Percentiles rank a stretch among this genome's conserved stretches.
Conservation (phyloP, 53 echinoderm and acorn worm species). For the Mesocentrotus franciscanus region DNA sequence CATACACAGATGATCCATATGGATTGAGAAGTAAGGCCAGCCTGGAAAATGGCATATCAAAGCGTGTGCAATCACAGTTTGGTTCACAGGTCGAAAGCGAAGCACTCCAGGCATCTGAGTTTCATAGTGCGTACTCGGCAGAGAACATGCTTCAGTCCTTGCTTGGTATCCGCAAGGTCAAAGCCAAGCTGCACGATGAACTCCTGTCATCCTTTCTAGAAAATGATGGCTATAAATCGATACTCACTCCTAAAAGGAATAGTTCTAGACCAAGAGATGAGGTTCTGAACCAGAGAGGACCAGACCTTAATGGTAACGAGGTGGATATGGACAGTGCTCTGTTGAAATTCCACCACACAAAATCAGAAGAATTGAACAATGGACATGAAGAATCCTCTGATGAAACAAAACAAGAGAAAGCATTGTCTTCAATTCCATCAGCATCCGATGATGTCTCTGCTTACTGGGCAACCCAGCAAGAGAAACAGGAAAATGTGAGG, state of each 20-base stretch:
- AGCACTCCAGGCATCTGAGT: conserved; percentile 65
- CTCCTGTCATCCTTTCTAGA: conserved; percentile 68
- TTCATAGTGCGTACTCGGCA: conserved; percentile 65
- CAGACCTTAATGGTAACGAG: conserved; percentile 8
- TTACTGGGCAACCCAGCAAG: neutral
- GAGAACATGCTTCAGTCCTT: conserved; percentile 82
- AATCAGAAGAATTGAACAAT: neutral
- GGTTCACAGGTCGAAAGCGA: conserved; percentile 16
- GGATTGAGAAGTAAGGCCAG: neutral
- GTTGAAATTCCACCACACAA: neutral
- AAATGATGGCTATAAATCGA: neutral
- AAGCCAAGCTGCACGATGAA: conserved; percentile 77
- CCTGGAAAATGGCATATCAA: conserved; percentile 33
- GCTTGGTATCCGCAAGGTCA: conserved; percentile 72
- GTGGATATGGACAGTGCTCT: neutral
- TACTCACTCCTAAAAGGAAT: neutral
- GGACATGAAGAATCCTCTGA: neutral
- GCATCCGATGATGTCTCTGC: neutral
- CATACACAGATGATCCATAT: neutral
- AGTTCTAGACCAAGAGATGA: neutral
- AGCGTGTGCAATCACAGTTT: neutral
- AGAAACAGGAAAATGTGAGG: neutral
- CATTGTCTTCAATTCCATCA: neutral
- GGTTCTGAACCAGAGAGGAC: neutral
- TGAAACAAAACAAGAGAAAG: neutral